Base-by-base conservation (phyloP, 2,797 vertebrate species). In the Catamblyrhynchus diadema region DNA sequence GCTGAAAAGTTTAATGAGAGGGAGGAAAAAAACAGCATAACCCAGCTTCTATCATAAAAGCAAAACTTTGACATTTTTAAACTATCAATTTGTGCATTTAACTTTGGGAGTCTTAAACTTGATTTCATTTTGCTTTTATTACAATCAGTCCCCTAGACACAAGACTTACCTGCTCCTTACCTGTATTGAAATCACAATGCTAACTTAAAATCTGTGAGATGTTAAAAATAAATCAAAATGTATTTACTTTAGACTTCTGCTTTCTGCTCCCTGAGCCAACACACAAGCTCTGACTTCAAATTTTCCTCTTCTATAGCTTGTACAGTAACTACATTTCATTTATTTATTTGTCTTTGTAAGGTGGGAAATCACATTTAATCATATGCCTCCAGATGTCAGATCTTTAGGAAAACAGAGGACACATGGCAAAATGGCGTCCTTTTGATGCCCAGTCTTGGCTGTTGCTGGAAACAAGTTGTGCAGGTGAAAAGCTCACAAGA, bases 361-460 rank as follows among this genome's bases (percentile, higher is more conserved):
- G 20, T 21, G 48, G 19, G 30, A 82, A 82, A 61, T 44, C 15
- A 47, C 16, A 44, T 86, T 81, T 74, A 57, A 51, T 24, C 33
- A 32, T 18, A 39, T 9, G 15, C 25, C 22, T 73, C 28, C 21
- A 37, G 10, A 56, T 60, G 15, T 27, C 66, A 67, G 12, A 56
- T 64, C 23, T 51, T 85, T 44, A 81, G 47, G 23, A 61, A 83
- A 61, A 74, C 0, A 74, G 22, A 77, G 5, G 21, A 79, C 25
- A 62, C 0, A 0, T 35, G 37, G 24, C 20, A 62, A 24, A 10
- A 23, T 15, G 2, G 10, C 42, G n/a, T 37, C 27, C 7, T 32
- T 67, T 54, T 59, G 24, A 32, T 45, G 12, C 7, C 30, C 23
- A 77, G 0, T 9, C 10, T 15, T 66, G 33, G 21, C 10, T 59